Base-by-base conservation (phyloP, 2,797 vertebrate species). In the Betta splendens region DNA sequence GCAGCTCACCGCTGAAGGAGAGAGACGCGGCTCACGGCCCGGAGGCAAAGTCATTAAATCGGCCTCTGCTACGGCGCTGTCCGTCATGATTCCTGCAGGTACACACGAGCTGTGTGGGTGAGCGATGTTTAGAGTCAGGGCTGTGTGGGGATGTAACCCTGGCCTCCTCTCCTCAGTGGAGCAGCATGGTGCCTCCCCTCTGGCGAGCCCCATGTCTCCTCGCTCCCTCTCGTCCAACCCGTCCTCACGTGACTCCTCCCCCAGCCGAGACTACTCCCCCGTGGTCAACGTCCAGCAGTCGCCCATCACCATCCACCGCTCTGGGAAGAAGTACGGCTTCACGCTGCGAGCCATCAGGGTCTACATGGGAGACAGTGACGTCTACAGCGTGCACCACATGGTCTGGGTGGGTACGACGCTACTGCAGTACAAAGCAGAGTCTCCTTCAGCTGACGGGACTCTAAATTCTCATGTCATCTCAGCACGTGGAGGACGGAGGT, bases 331-430 rank as follows among this genome's bases (percentile, higher is more conserved):
- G 77, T 96, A 96, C 0, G 95, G 95, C 61, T 96, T 97, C 77
- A 97, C 95, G 0, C 87, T 97, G 10, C 88, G 95, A 0, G 95
- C 95, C 59, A 97, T 96, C 72, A 86, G 95, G 0, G 95, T 97
- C 72, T 97, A 97, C 87, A 95, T 96, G 89, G 95, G 95, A 8
- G 95, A 97, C 87, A 94, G 93, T 0, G 93, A 97, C 2, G 90
- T 97, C n/a, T 96, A 95, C 90, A 96, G 93, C 1, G 94, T 97
- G 1, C 95, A 97, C 44, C 95, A 97, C 81, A 94, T 97, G 64
- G 94, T 96, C 74, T 96, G 95, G 95, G 95, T 97, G 65, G 93
- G 94, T 37, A 28, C 21, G n/a, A n/a, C 7, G 20, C 12, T 15
- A n/a, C 2, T 29, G 7, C 29, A 26, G 15, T 4, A 7, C 7